Percentiles rank a stretch among this genome's conserved stretches.
phyloP scores from a whole-genome alignment of 2,113 vertebrate genomes.

The Leucosticte australis region DNA sequence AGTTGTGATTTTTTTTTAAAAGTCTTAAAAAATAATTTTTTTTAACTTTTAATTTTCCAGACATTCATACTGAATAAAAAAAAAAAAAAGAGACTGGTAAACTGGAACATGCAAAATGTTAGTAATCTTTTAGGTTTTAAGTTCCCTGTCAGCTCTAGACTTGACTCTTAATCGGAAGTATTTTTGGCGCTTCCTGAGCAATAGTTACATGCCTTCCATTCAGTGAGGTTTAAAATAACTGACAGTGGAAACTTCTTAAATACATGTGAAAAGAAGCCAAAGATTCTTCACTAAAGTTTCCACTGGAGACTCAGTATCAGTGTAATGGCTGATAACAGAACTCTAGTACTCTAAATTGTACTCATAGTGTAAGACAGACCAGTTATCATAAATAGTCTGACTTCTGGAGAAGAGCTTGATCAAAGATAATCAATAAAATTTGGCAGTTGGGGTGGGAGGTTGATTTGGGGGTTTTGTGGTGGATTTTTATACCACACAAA shows the following conservation, averaged over 20 bases:
- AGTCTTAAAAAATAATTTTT: not conserved
- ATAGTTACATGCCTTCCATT: not conserved
- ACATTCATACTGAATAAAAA: not conserved
- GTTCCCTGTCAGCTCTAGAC: not conserved
- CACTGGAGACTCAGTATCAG: not conserved
- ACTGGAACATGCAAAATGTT: not conserved
- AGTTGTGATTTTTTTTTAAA: not conserved
- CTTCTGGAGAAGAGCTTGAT: not conserved
- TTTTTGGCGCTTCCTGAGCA: not conserved
- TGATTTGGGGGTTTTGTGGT: not conserved
- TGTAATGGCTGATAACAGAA: not conserved
- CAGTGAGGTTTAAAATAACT: not conserved
- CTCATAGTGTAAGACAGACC: not conserved
- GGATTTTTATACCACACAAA: not conserved
- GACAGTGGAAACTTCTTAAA: not conserved
- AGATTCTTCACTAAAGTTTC: not conserved
- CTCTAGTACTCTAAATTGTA: not conserved
- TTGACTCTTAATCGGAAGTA: not conserved
- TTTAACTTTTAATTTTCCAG: not conserved
- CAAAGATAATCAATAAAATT: not conserved
- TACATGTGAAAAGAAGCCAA: not conserved
- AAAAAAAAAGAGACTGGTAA: not conserved
- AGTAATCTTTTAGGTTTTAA: not conserved
- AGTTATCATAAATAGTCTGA: not conserved
- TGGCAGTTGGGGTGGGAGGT: rapidly evolving